These are phyloP conservation scores for Embiotoca jacksoni DNA, from an alignment of 2,113 vertebrate genomes.

Conservation along the genomic window DNA sequence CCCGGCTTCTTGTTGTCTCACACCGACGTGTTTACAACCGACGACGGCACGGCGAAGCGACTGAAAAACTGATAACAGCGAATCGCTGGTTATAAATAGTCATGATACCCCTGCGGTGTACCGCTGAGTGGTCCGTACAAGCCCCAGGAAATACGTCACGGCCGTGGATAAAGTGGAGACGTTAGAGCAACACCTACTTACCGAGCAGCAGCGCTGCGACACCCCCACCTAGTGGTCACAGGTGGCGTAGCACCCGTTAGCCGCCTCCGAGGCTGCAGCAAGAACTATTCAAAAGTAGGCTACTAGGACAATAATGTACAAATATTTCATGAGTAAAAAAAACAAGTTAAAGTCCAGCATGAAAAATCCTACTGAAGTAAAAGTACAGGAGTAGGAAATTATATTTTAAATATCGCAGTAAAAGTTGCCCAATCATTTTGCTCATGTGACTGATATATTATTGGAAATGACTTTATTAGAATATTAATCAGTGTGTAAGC, in stretches of 20 bases:
- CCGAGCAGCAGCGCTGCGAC: constrained; percentile 42
- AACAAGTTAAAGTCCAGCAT: too few species aligned
- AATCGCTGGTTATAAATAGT: constrained; percentile 78
- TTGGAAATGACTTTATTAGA: too few species aligned
- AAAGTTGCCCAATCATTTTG: too few species aligned
- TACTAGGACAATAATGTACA: too few species aligned
- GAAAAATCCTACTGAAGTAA: too few species aligned
- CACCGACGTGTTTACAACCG: constrained; percentile 54
- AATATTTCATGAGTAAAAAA: too few species aligned
- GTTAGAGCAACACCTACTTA: constrained; percentile 65
- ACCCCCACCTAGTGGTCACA: constrained; percentile 57
- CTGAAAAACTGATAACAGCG: constrained; percentile 48
- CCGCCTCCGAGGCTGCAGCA: not conserved
- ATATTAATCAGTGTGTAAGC: too few species aligned
- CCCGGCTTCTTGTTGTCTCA: constrained; percentile 44
- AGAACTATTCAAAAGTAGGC: not conserved
- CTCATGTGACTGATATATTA: too few species aligned
- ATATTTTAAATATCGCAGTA: too few species aligned
- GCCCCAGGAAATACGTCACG: constrained; percentile 88
- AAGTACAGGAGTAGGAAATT: too few species aligned
- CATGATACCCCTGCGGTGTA: constrained; percentile 75
- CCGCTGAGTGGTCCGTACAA: constrained; percentile 76
- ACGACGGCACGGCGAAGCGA: constrained; percentile 57
- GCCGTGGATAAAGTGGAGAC: constrained; percentile 60
- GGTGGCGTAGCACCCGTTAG: not conserved